A percentile compares a stretch with the other conserved stretches of the same genome.
phyloP scores from a whole-genome alignment of 2,113 vertebrate species.

The Pycnonotus jocosus region DNA sequence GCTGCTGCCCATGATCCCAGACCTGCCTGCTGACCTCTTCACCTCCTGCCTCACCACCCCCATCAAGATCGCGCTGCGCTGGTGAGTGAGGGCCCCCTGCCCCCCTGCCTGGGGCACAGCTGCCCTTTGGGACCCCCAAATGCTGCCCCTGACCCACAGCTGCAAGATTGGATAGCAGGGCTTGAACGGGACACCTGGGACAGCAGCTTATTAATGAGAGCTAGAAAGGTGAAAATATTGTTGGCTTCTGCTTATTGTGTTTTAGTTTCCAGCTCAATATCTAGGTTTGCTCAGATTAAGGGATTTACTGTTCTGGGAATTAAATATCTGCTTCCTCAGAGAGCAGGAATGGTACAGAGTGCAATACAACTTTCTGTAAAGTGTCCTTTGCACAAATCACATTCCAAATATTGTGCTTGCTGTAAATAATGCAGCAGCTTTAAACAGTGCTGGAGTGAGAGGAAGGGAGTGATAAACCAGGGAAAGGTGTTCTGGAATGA shows the following conservation, averaged over 20 bases:
- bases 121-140: background rate
- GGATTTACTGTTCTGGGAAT: slow-evolving; percentile 45
- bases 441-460: background rate
- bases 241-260: background rate
- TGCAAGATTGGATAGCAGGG: background rate
- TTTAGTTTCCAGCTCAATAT: slow-evolving; percentile 2
- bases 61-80: slow-evolving; percentile 96
- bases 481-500: background rate
- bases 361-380: background rate
- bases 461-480: background rate
- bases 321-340: background rate
- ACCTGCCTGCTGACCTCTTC: slow-evolving; percentile 96
- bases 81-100: slow-evolving; percentile 69
- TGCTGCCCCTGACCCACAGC: background rate
- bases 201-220: background rate
- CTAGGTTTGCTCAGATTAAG: slow-evolving; percentile 45
- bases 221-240: background rate
- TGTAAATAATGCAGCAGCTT: slow-evolving; percentile 9
- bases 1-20: slow-evolving; percentile 96
- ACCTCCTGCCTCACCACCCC: slow-evolving; percentile 98
- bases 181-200: background rate
- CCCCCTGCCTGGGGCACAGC: background rate
- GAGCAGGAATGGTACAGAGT: background rate
- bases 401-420: background rate
- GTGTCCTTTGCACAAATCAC: slow-evolving; percentile 7